Base-by-base conservation (phyloP, 2,113 vertebrate species). In the Corythaeola cristata region DNA sequence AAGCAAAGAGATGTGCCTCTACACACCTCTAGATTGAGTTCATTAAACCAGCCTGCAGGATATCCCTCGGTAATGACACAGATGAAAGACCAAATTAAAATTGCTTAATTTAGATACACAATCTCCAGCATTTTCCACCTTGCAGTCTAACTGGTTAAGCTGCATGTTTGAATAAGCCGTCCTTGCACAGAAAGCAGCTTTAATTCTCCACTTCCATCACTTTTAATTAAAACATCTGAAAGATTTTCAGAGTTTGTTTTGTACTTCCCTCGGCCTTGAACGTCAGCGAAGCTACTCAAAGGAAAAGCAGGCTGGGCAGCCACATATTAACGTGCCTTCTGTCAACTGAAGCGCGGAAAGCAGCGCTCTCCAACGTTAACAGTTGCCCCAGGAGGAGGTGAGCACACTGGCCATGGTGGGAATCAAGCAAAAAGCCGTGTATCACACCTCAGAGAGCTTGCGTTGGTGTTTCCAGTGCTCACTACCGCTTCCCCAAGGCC, bases 141-240 rank as follows among this genome's bases (percentile, higher is more conserved):
- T 93, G 94, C 91, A 94, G 94, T 72, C 96, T 93, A 92, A 91
- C 53, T 89, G 96, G 97, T 97, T 96, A 92, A 75, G 87, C 96
- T 68, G 91, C 92, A 37, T 71, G 90, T 96, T 95, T 97, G 95
- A 97, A 83, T 92, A 94, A 97, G 93, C 94, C 5, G 2, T 91
- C 92, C 94, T 85, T 87, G 89, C 80, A 83, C 86, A 95, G 95
- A 93, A 93, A 97, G 88, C 94, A 17, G 87, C 91, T 93, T 67
- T 87, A 96, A 95, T 96, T 96, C 97, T 94, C 93, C 85, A 91
- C 88, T 97, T 98, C 96, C 97, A 97, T 90, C 89, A 90, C 95
- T 97, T 96, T 97, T 97, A 98, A 98, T 98, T 98, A 97, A 96
- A 96, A 76, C 95, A 97, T 96, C 97, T 97, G 96, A 89, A 95